These are phyloP conservation scores for Muscidifurax raptorellus DNA, from an alignment of 1,140 invertebrate species.

Conservation along the genomic window DNA sequence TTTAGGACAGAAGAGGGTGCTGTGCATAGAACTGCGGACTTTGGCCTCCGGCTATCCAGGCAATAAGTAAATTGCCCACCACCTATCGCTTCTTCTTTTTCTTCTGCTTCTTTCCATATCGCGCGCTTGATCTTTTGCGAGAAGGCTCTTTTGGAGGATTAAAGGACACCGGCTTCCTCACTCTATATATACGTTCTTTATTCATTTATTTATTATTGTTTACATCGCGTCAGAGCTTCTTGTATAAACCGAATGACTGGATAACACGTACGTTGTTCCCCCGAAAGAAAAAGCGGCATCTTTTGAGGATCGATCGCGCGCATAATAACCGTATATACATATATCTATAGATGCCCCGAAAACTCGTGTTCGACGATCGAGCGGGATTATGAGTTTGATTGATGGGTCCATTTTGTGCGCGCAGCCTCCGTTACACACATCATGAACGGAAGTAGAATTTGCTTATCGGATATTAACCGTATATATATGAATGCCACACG, in stretches of 20 bases:
- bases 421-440: conserved; percentile 51
- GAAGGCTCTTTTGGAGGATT: neutral
- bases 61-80: conserved; percentile 72
- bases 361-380: conserved; percentile 38
- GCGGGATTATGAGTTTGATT: conserved; percentile 64
- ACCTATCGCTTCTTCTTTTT: conserved; percentile 55
- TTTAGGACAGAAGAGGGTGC: conserved; percentile 70
- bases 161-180: neutral
- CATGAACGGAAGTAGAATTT: conserved; percentile 57
- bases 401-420: conserved; percentile 61
- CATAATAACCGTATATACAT: conserved; percentile 19
- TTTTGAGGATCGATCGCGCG: conserved; percentile 11
- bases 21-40: neutral
- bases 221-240: no score
- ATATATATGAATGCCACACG: conserved; percentile 4
- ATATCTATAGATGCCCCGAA: neutral
- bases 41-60: conserved; percentile 63
- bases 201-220: no score
- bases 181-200: no score
- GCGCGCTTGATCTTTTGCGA: conserved; percentile 18
- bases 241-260: no score
- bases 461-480: conserved; percentile 61
- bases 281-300: conserved; percentile 13
- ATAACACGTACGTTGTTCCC: no score
- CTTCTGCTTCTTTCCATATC: conserved; percentile 44